These are phyloP conservation scores for Cyanoramphus novaezelandiae DNA, from an alignment of 2,113 vertebrate species.

Conservation along the genomic window DNA sequence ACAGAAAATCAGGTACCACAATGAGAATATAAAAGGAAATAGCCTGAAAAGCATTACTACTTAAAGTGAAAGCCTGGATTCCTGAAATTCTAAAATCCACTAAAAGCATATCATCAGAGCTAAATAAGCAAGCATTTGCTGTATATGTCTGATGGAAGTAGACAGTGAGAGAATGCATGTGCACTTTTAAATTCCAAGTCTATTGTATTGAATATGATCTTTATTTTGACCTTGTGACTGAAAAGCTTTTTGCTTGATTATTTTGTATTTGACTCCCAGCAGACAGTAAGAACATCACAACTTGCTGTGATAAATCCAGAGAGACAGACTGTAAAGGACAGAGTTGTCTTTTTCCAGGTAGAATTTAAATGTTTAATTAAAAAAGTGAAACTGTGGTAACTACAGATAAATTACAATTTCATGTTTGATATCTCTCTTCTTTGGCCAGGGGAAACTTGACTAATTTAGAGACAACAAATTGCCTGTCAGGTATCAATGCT, in stretches of 20 bases:
- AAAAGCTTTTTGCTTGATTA: constrained; percentile 2
- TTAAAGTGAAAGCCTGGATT: not conserved
- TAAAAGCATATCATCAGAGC: not conserved
- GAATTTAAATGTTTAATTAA: not conserved
- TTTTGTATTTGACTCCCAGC: not conserved
- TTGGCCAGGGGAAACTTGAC: not conserved
- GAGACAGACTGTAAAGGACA: not conserved
- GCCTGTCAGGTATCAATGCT: not conserved
- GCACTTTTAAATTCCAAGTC: not conserved
- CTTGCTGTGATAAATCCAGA: not conserved
- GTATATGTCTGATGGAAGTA: not conserved
- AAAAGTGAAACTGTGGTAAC: not conserved
- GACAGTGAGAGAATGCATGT: not conserved
- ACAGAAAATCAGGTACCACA: not conserved
- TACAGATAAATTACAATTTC: not conserved
- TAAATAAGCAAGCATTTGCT: not conserved
- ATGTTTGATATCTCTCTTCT: not conserved
- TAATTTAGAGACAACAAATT: not conserved
- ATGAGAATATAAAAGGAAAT: not conserved
- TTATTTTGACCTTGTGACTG: not conserved
- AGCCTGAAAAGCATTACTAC: not conserved
- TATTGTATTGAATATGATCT: not conserved
- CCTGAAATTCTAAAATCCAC: not conserved
- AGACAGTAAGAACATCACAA: not conserved
- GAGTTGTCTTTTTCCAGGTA: not conserved